Evolutionary conservation across 1,140 invertebrate species (phyloP), one percentile per base, ranked within the genome.

Genomic region (Coptotermes formosanus): DNA sequence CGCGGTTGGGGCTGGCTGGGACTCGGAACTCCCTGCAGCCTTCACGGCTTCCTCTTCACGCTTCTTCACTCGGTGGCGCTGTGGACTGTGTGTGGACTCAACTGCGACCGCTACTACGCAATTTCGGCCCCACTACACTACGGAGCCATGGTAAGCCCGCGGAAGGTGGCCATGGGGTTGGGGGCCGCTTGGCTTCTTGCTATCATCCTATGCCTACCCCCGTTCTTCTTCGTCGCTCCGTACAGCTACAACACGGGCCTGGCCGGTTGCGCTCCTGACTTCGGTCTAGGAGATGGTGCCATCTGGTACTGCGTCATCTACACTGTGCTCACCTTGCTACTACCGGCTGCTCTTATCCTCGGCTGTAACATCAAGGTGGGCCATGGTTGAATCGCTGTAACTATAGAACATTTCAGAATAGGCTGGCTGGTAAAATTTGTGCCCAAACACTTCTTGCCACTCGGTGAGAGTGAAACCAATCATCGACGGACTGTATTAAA

Each of bases 61-160:
- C 91, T 96, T 0, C 90, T 97, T 23, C 95, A 96, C 88, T 95
- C 95, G 0, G 91, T 96, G 48, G 93, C 94, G 25, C 91, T 96
- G 52, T 97, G 95, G 95, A 96, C 95, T 2, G 93, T 97, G 6
- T 95, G 95, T 86, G 95, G 95, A 43, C 91, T 96, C 69, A 96
- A 96, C 89, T 95, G 95, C 87, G 95, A 96, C 91, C 87, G 83
- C 86, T 96, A 95, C 88, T 95, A 94, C 88, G 95, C 95, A 38
- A 96, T 97, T 82, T 94, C 95, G 3, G 93, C 95, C 3, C 96
- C 96, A 4, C 89, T 97, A 69, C 95, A 96, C 89, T 96, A 96
- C 89, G 93, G 93, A 16, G 93, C 94, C 52, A 91, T 96, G 82
- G 94, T 96, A 1, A 95, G 93, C 83, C 93, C 94, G 0, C 92